Base-by-base conservation (phyloP, 1,140 invertebrate species). In the Macrosteles quadrilineatus region DNA sequence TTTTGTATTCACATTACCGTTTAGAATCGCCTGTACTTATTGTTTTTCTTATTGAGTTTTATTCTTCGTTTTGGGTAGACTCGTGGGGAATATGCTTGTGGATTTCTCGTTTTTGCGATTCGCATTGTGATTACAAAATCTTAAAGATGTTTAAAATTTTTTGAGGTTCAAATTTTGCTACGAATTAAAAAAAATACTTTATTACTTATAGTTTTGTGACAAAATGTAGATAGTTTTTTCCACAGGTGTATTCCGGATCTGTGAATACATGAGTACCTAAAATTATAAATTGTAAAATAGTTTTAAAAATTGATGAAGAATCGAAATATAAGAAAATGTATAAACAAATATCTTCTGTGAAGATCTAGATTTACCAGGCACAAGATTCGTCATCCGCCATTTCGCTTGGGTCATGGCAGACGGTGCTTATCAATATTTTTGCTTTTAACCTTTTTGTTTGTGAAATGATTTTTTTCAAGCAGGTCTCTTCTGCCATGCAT, bases 1-100 rank as follows among this genome's bases (percentile, higher is more conserved):
- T 59, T 59, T 59, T 59, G 55, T 59, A 59, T 59, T 59, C 55
- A 59, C 55, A 14, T 30, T 66, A 43, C 45, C 63, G 45, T n/a
- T 43, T 36, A 66, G 63, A 43, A 66, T 66, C 40, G 21, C 63
- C 40, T 66, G 32, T 66, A 43, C 23, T 66, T 66, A 43, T 40
- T 40, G 9, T 63, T 25, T 19, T 32, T 36, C 29, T 63, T 27
- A n/a, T 63, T 32, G 29, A 50, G 47, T 50, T 50, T 19, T 21
- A 50, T 14, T 30, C 25, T 27, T 27, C 55, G 6, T 4, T 59
- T 59, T 30, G 27, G 21, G 4, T 29, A 21, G 12, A 29, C 21
- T 59, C 25, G 6, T 59, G 23, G 4, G 25, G 55, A 59, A 59
- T 59, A 59, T 59, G 27, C 55, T 59, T 59, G 55, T 59, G 55